A percentile compares a stretch with the other conserved stretches of the same genome.
These are phyloP conservation scores for Eclectus roratus DNA, from an alignment of 2,113 vertebrate genomes.

Conservation along the genomic window DNA sequence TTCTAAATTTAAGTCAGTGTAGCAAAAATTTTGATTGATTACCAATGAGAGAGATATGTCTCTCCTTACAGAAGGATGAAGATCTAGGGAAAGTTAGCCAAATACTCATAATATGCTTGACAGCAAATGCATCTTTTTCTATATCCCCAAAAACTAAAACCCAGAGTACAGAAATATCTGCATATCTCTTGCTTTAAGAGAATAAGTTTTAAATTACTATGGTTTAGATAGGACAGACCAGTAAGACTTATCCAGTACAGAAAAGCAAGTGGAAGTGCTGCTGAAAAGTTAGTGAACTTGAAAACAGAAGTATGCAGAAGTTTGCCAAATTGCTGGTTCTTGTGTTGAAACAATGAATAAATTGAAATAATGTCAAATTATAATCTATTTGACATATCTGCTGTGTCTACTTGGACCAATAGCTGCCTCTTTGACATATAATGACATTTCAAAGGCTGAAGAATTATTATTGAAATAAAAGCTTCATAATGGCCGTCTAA, in stretches of 20 bases:
- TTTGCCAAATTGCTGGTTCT: conserved; percentile 4
- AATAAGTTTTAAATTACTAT: background rate
- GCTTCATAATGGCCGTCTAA: conserved; percentile 63
- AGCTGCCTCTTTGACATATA: conserved; percentile 67
- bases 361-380: background rate
- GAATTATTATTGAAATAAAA: conserved; percentile 76
- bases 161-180: background rate
- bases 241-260: background rate
- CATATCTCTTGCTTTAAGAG: background rate
- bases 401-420: conserved; percentile 48
- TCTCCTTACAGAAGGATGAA: background rate
- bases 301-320: background rate
- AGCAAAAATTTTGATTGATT: background rate
- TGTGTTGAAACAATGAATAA: background rate
- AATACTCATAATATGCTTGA: background rate
- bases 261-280: background rate
- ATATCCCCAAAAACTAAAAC: background rate
- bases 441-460: conserved; percentile 70
- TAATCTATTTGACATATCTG: background rate
- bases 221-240: background rate
- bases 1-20: background rate
- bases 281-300: background rate
- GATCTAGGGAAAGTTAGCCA: background rate
- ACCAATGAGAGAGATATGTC: background rate
- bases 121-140: background rate